Evolutionary conservation across 2,113 vertebrate species (phyloP), one percentile per base, ranked within the genome.

Genomic region (Dromas ardeola): DNA sequence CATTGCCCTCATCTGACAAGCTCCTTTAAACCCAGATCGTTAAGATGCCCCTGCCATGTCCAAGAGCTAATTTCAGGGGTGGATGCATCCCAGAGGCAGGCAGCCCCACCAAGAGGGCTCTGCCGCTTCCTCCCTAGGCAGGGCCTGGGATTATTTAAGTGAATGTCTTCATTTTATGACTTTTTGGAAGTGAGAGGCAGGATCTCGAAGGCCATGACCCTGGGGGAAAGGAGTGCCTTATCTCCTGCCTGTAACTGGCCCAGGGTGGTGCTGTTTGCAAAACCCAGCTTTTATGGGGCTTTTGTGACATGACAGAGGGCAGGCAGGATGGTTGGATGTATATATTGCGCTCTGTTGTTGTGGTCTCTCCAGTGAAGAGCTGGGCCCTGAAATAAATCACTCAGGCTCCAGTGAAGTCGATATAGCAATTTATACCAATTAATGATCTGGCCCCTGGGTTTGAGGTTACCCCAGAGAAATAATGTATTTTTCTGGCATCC

Each of bases 221-320:
- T 55, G 42, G 15, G 26, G 58, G 36, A 63, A 96, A 95, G 59
- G 70, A 97, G 70, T 3, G 18, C 20, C 70, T 88, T 97, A 96
- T 96, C 96, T 92, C 71, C 79, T 81, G 80, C 27, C 59, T 1
- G 77, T 96, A 91, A 80, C 91, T 96, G 86, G 91, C 55, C 56
- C 91, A 36, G 90, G 62, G 56, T 90, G 85, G 95, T 93, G 70
- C 59, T 96, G 74, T 76, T 97, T 94, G 92, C 74, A 95, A 92
- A 95, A 36, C 9, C 6, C 58, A n/a, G 20, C 30, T 95, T 98
- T 97, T 97, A 97, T 97, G 86, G 77, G 95, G 45, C 19, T 95
- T 95, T 95, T 91, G 65, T 84, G 95, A 93, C 65, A 32, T 30
- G 89, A 90, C 15, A 15, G 93, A 92, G 81, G 38, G n/a, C 86